Evolutionary conservation across 2,888 invertebrate genomes (phyloP).

Genomic region (Empis stercorea): DNA sequence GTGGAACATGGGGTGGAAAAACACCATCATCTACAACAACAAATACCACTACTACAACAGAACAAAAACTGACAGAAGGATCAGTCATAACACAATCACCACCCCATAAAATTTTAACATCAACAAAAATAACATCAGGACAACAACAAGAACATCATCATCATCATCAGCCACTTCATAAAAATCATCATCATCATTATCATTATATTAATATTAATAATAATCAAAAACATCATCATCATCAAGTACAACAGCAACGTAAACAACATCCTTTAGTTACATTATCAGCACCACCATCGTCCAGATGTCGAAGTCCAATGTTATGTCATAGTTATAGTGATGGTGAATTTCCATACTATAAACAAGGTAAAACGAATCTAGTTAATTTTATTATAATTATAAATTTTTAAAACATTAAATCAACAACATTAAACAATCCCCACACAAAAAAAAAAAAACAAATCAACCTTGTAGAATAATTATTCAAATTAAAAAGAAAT

Average conservation of each 20-base stretch:
- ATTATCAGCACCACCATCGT: slow-evolving; percentile 27
- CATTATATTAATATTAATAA: slow-evolving; percentile 26
- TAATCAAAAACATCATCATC: slow-evolving; percentile 10
- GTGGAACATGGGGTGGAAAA: slow-evolving; percentile 36
- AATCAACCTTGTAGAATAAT: too few relatives aligned
- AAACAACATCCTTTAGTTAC: slow-evolving; percentile 16
- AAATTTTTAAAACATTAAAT: neutral
- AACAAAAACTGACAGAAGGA: slow-evolving; percentile 19
- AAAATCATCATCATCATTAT: slow-evolving; percentile 12
- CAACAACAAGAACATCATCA: too few relatives aligned
- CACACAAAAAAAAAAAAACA: too few relatives aligned
- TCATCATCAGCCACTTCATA: slow-evolving; percentile 9
- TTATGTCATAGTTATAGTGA: slow-evolving; percentile 76
- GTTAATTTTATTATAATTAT: too few relatives aligned
- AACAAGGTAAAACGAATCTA: neutral
- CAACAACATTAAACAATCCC: neutral
- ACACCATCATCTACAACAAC: slow-evolving; percentile 22
- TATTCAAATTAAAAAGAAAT: too few relatives aligned
- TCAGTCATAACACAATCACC: too few relatives aligned
- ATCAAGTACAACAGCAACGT: slow-evolving; percentile 14
- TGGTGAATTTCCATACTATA: slow-evolving; percentile 67
- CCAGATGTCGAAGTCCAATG: slow-evolving; percentile 58
- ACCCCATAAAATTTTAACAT: slow-evolving; percentile 4
- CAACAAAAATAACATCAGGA: slow-evolving; percentile 10
- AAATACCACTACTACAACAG: too few relatives aligned